These are phyloP conservation scores for Steinernema scapterisci DNA, from an alignment of 2,888 invertebrate genomes.

Conservation along the genomic window DNA sequence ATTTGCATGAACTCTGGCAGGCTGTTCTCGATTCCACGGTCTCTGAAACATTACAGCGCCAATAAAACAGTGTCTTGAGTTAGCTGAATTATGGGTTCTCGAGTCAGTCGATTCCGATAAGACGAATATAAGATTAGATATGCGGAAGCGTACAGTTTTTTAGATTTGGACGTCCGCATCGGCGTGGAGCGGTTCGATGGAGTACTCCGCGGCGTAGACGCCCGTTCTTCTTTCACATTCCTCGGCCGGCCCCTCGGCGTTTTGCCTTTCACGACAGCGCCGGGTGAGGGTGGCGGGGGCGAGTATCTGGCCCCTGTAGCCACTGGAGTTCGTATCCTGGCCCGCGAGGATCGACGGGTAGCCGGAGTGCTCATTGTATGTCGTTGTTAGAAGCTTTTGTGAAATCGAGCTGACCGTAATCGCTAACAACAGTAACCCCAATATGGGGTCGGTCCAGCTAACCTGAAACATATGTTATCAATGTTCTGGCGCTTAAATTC, in stretches of 20 bases:
- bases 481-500: slow-evolving; percentile 4
- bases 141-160: neutral
- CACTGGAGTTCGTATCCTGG: neutral
- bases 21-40: neutral
- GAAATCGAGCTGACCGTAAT: neutral
- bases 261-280: neutral
- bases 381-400: neutral
- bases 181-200: slow-evolving; percentile 18
- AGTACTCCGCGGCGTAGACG: neutral
- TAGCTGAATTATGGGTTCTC: no score
- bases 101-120: neutral
- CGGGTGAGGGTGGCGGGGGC: slow-evolving; percentile 18
- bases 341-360: slow-evolving; percentile 9
- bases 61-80: no score
- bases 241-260: neutral
- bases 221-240: neutral
- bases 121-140: slow-evolving; percentile 4
- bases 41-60: neutral
- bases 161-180: neutral
- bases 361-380: slow-evolving; percentile 6
- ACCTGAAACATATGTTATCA: slow-evolving; percentile 17
- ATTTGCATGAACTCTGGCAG: neutral
- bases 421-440: neutral
- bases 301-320: slow-evolving; percentile 3
- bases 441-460: slow-evolving; percentile 13